Evolutionary conservation across 2,797 vertebrate species (phyloP), one percentile per base, ranked within the genome.

Genomic region (Spheniscus humboldti): DNA sequence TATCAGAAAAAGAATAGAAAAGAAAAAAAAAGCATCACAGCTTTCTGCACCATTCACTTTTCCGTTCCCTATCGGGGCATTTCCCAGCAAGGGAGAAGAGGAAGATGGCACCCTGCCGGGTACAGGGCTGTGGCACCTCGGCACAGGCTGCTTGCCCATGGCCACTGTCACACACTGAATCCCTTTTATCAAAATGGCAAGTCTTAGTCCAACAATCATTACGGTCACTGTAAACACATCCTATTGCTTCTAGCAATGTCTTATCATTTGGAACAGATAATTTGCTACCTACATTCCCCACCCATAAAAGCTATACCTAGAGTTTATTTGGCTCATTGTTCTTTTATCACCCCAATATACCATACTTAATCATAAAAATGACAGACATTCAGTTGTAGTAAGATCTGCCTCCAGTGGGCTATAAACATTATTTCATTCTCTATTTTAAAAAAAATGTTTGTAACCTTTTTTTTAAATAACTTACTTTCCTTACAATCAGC

Each of bases 31-130:
- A 28, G 2, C 9, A 30, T 53, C 43, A 19, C 27, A 59, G 18
- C 24, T 88, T 90, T 75, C 66, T 78, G 25, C 76, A 74, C 7
- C 10, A 16, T 66, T 90, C 78, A 7, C 33, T 79, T 73, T 31
- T n/a, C 27, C 0, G 0, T 56, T 78, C 39, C 53, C 60, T 59
- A 10, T 16, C 1, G 2, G 43, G 16, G 18, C 72, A 59, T 48
- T 77, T 67, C 13, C 31, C 69, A 82, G 43, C 37, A 43, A 73
- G 47, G 33, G 11, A 66, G 64, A 35, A 53, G 41, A 62, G 15
- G 75, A 59, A 48, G 71, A 28, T 3, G 3, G 48, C 35, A 43
- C 15, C 17, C 18, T 39, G 47, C n/a, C 6, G 2, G 63, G 66
- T 39, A 86, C 67, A 60, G 41, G 53, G 25, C 74, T 67, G 56